Evolutionary conservation across 37 sponge, comb jelly and placozoan species (phyloP).

Genomic region (Haliclona indistincta): DNA sequence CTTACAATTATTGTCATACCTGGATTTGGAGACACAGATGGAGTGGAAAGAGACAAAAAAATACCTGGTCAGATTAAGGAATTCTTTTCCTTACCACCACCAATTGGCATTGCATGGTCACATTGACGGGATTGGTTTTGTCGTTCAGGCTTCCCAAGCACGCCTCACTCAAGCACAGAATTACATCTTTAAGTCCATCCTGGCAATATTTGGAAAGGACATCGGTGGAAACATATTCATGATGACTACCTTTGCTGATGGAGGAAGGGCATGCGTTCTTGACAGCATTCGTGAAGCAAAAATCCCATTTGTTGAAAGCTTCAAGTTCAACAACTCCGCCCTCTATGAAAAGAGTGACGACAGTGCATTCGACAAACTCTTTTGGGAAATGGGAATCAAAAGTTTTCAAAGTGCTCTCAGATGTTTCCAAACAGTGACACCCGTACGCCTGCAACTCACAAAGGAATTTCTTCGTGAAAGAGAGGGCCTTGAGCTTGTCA

Average conservation of each 20-base stretch:
- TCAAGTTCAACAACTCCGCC: conserved; percentile 75
- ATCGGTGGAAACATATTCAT: conserved; percentile 51
- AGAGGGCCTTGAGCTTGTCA: conserved; percentile 28
- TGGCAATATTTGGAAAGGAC: conserved; percentile 64
- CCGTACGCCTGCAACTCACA: conserved; percentile 51
- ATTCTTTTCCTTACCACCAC: conserved; percentile 58
- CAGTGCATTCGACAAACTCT: conserved; percentile 39
- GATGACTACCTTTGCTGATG: conserved; percentile 81
- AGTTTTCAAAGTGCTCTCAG: conserved; percentile 50
- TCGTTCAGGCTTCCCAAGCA: conserved; percentile 59
- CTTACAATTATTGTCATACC: conserved; percentile 78
- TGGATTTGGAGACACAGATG: conserved; percentile 75
- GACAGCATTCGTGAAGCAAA: conserved; percentile 40
- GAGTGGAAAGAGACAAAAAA: conserved; percentile 47
- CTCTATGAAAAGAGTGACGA: conserved; percentile 18
- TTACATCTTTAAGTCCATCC: conserved; percentile 68
- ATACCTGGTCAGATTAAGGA: conserved; percentile 47
- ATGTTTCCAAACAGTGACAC: neutral
- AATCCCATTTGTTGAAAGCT: conserved; percentile 27
- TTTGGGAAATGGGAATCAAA: conserved; percentile 70
- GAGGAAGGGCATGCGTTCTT: conserved; percentile 41
- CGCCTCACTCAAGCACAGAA: conserved; percentile 60
- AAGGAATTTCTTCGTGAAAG: conserved; percentile 54
- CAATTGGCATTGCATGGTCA: conserved; percentile 42
- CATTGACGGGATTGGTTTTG: conserved; percentile 68